phyloP scores from a whole-genome alignment of 1,140 invertebrate genomes.

The Drosophila kikkawai region DNA sequence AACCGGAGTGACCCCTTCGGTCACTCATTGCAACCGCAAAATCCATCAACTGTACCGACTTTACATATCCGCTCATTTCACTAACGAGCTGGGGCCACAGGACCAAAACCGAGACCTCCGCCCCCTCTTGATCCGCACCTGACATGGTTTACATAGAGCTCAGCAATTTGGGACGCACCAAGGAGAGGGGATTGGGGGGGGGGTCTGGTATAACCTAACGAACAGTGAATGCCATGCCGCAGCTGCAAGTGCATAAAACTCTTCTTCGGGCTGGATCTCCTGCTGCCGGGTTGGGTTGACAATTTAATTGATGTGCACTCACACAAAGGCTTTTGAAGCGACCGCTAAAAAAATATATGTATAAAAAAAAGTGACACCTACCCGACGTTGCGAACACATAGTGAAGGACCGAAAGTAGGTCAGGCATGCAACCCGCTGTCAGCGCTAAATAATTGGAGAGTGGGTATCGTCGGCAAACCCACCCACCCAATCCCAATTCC shows the following conservation, averaged over 20 bases:
- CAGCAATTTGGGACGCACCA: slow-evolving; percentile 43
- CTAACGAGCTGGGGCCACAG: slow-evolving; percentile 49
- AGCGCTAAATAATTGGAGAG: slow-evolving; percentile 72
- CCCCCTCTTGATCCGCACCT: slow-evolving; percentile 31
- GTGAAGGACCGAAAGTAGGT: slow-evolving; percentile 64
- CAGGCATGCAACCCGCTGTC: slow-evolving; percentile 80
- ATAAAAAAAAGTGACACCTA: slow-evolving; percentile 70
- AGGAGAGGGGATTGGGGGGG: slow-evolving; percentile 1
- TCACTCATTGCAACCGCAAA: slow-evolving; percentile 50
- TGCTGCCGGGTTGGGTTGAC: slow-evolving; percentile 67
- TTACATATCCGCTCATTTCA: slow-evolving; percentile 55
- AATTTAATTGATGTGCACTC: slow-evolving; percentile 81
- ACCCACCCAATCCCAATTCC: not conserved
- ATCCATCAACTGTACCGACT: slow-evolving; percentile 49
- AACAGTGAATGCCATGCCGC: slow-evolving; percentile 46
- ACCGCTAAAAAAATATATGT: slow-evolving; percentile 65
- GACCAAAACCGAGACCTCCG: slow-evolving; percentile 26
- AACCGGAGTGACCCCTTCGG: slow-evolving; percentile 5
- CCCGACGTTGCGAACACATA: slow-evolving; percentile 27
- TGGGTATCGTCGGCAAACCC: slow-evolving; percentile 13
- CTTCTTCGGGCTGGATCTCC: slow-evolving; percentile 40
- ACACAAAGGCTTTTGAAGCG: slow-evolving; percentile 76
- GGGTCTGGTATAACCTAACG: slow-evolving; percentile 26
- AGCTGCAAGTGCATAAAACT: slow-evolving; percentile 49
- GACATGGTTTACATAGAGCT: slow-evolving; percentile 53